Conservation (phyloP, 2,113 vertebrate species). For the Noctilio leporinus region DNA sequence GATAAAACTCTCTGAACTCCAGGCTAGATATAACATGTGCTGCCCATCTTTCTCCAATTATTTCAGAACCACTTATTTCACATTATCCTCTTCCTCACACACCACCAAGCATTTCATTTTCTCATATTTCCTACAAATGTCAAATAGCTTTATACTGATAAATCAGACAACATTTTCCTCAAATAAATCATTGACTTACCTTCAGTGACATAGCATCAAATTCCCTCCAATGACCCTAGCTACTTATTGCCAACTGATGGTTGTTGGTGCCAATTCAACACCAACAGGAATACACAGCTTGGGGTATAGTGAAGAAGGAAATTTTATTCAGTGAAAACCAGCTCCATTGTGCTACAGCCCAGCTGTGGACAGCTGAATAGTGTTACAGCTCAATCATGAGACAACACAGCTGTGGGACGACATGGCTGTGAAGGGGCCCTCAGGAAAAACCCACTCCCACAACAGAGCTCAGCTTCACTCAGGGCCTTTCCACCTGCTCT, state of each 20-base stretch:
- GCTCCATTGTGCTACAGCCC: not conserved
- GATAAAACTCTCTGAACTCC: not conserved
- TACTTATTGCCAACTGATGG: not conserved
- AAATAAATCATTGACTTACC: conserved; percentile 41
- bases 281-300: not conserved
- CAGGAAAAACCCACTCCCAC: not conserved
- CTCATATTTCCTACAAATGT: conserved; percentile 50
- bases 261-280: not conserved
- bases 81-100: not conserved
- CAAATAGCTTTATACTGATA: conserved; percentile 34
- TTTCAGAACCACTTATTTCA: not conserved
- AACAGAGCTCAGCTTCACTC: not conserved
- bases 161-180: conserved; percentile 47
- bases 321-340: not conserved
- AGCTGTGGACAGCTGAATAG: not conserved
- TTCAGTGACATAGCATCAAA: conserved; percentile 11
- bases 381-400: not conserved
- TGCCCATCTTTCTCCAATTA: conserved; percentile 33
- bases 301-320: not conserved
- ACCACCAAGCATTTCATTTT: conserved; percentile 12
- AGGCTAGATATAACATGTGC: not conserved
- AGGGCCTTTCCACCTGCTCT: not conserved
- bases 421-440: not conserved
- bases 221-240: not conserved
- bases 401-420: not conserved